Percentiles rank a stretch among this genome's conserved stretches.
phyloP scores from a whole-genome alignment of 1,140 invertebrate species.

The Plectrocnemia conspersa region DNA sequence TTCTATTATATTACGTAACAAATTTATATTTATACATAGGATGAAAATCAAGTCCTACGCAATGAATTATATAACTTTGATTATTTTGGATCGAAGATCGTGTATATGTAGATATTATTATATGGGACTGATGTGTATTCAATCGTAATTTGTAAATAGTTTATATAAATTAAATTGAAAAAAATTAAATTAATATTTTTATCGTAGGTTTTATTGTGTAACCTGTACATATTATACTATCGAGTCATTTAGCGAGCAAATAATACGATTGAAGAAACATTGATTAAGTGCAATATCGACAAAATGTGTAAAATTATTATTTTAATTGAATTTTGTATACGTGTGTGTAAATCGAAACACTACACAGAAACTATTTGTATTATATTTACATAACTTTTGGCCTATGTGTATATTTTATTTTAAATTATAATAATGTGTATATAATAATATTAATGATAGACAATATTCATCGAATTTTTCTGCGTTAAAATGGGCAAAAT shows the following conservation, averaged over 20 bases:
- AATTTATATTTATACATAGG: no score
- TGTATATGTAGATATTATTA: conserved; percentile 6
- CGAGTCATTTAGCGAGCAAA: conserved; percentile 6
- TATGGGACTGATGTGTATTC: conserved; percentile 4
- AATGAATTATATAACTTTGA: no score
- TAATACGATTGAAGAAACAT: conserved; percentile 13
- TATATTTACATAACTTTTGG: conserved; percentile 10
- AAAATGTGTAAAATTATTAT: conserved; percentile 12
- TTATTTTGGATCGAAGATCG: no score
- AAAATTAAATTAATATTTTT: conserved; percentile 1
- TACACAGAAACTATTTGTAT: conserved; percentile 5
- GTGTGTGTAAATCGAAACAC: conserved; percentile 7
- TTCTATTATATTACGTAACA: no score
- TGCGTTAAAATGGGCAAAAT: neutral
- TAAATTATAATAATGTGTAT: neutral
- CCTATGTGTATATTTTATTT: conserved; percentile 4
- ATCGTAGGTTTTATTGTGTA: neutral
- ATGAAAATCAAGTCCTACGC: no score
- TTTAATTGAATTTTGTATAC: neutral
- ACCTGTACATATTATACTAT: conserved; percentile 13
- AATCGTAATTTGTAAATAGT: conserved; percentile 1
- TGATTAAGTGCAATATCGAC: conserved; percentile 35
- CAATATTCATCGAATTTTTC: neutral
- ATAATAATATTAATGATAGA: neutral
- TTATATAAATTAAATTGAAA: conserved; percentile 5